A percentile compares a stretch with the other conserved stretches of the same genome.
These are phyloP conservation scores for Drosophila mayaguana DNA, from an alignment of 2,888 invertebrate genomes.

Conservation along the genomic window DNA sequence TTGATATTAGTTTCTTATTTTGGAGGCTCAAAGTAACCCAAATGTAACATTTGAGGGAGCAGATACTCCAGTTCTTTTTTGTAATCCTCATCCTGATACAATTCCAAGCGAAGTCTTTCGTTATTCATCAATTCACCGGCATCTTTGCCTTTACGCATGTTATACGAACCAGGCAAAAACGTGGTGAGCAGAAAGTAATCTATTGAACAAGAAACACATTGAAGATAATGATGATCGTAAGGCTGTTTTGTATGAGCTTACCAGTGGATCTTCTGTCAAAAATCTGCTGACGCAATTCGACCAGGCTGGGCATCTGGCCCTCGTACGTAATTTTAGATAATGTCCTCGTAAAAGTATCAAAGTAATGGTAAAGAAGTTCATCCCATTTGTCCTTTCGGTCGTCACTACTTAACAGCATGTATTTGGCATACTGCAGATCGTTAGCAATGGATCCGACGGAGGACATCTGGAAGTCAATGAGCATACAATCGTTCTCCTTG, in stretches of 20 bases:
- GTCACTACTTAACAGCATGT: background rate
- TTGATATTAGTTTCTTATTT: background rate
- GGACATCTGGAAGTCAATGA: background rate
- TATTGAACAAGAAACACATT: background rate
- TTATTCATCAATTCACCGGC: background rate
- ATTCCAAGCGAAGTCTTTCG: background rate
- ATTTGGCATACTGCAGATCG: background rate
- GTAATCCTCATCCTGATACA: background rate
- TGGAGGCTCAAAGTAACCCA: background rate
- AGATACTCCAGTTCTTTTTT: background rate
- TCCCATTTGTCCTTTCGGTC: background rate
- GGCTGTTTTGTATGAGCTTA: background rate
- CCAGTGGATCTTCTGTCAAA: background rate
- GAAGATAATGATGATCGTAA: background rate
- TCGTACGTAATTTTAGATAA: background rate
- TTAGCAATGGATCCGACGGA: background rate
- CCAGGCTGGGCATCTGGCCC: background rate
- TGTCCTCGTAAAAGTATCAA: background rate
- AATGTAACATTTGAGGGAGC: background rate
- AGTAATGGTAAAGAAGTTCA: background rate
- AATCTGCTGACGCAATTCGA: background rate
- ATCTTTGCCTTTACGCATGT: constrained; percentile 1
- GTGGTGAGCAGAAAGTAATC: background rate
- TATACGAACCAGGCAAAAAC: background rate
- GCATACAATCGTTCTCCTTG: background rate